Base-by-base conservation (phyloP, 1,140 invertebrate genomes). In the Brevipalpus yothersi region DNA sequence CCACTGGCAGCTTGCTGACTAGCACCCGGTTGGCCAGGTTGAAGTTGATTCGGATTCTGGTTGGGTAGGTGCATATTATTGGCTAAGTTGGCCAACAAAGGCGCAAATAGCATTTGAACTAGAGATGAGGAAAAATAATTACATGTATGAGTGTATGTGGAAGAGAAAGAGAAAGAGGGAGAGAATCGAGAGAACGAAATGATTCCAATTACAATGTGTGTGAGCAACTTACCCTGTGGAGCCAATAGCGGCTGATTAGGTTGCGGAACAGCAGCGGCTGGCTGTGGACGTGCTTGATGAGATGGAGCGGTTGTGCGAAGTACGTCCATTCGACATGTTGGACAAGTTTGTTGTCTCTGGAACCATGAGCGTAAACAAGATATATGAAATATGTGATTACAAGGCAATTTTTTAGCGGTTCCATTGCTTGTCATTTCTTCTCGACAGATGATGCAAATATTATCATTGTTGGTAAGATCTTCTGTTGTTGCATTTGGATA, bases 301-400 rank as follows among this genome's bases (percentile, higher is more conserved):
- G 65, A n/a, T 11, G 56, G 41, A 12, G 41, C 31, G 4, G 81
- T 76, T 19, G 79, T 78, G 57, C 85, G 78, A 62, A 97, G 73
- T 66, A 98, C 91, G 73, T 98, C 95, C 53, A 96, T 78, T 19
- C 95, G 79, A 73, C 95, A 99, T 1, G 94, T 99, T 7, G 95
- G 95, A 73, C 95, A 99, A 0, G 94, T 99, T 75, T 99, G 95
- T 72, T 99, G 95, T 12, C 94, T 78, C 75, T 98, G 95, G 73
- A 99, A 99, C 94, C 94, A 99, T 5, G 91, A 91, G 10, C 94
- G 79, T n/a, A 99, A 75, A 72, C 95, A 99, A 41, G 85, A 84
- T 23, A 91, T 87, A 72, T 99, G 95, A 75, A 99, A 99, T 67
- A 99, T 97, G 70, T 99, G 95, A 73, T 94, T 93, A 74, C 95